Evolutionary conservation across 2,888 invertebrate species (phyloP), one percentile per base, ranked within the genome.

Genomic region (Dascillus cervinus): DNA sequence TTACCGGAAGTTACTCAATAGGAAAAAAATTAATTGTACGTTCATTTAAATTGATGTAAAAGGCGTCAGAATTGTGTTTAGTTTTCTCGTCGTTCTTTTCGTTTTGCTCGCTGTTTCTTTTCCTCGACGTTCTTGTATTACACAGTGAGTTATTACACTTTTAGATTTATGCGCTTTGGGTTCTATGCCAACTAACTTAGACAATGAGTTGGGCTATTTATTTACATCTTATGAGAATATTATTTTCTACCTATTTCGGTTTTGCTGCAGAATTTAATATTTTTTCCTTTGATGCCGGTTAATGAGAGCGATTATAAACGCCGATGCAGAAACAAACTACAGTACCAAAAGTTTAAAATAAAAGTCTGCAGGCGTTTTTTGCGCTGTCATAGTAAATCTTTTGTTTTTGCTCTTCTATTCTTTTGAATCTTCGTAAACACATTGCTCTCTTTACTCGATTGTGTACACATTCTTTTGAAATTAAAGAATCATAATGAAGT

Each of bases 401-500:
- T n/a, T n/a, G n/a, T n/a, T n/a, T n/a, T n/a, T n/a, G n/a, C n/a
- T n/a, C n/a, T n/a, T n/a, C n/a, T n/a, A n/a, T n/a, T n/a, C n/a
- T n/a, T n/a, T n/a, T n/a, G n/a, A n/a, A n/a, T n/a, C n/a, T n/a
- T n/a, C n/a, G n/a, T n/a, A n/a, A n/a, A n/a, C n/a, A n/a, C n/a
- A n/a, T n/a, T n/a, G n/a, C n/a, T n/a, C n/a, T n/a, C n/a, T 17
- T 17, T 17, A 4, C 17, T 17, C 8, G 4, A 17, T 50, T 50
- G 47, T 52, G 47, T 49, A 47, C 47, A 52, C 49, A 49, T 37
- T 36, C 37, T 44, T 52, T 43, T 46, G 41, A 49, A 52, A 55
- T 54, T 55, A 53, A 55, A 54, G 50, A 52, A 52, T 49, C 51
- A 52, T 54, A 52, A 55, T 53, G 51, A 54, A 54, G 47, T 47